Conservation (phyloP, 2,113 vertebrate genomes). For the Paraplagusia blochii region DNA sequence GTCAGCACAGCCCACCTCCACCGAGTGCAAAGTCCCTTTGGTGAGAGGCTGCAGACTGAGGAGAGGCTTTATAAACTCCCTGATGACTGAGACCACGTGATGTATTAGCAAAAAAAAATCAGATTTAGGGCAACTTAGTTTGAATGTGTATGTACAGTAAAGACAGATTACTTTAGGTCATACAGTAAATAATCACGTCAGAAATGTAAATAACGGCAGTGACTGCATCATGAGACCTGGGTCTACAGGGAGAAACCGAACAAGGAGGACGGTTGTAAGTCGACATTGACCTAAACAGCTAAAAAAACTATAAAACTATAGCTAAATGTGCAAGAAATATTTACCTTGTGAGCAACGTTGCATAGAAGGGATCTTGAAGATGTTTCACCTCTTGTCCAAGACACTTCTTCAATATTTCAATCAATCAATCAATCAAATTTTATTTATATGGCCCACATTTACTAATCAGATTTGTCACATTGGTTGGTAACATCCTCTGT, state of each 20-base stretch:
- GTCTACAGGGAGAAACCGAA: background rate
- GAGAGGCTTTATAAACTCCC: slow-evolving; percentile 53
- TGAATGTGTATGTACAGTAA: slow-evolving; percentile 26
- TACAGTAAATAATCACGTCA: slow-evolving; percentile 21
- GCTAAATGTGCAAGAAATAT: too few relatives aligned
- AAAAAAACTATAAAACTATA: too few relatives aligned
- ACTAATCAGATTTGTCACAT: too few relatives aligned
- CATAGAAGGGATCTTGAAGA: too few relatives aligned
- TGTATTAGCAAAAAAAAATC: slow-evolving; percentile 11
- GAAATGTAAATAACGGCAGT: slow-evolving; percentile 5
- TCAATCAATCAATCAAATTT: too few relatives aligned
- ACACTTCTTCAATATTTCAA: too few relatives aligned
- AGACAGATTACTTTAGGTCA: slow-evolving; percentile 18
- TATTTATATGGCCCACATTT: too few relatives aligned
- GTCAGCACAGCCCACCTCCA: slow-evolving; percentile 9
- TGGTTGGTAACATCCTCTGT: too few relatives aligned
- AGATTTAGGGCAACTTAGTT: slow-evolving; percentile 3
- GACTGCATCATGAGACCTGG: slow-evolving; percentile 5
- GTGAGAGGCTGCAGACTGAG: slow-evolving; percentile 19
- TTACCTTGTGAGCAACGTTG: too few relatives aligned
- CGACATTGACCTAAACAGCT: too few relatives aligned
- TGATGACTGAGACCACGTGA: slow-evolving; percentile 6
- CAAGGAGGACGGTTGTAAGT: background rate
- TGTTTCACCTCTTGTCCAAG: too few relatives aligned
- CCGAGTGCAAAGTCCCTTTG: slow-evolving; percentile 42